Evolutionary conservation across 2,797 vertebrate species (phyloP).

Genomic region (Buceros bicornis): DNA sequence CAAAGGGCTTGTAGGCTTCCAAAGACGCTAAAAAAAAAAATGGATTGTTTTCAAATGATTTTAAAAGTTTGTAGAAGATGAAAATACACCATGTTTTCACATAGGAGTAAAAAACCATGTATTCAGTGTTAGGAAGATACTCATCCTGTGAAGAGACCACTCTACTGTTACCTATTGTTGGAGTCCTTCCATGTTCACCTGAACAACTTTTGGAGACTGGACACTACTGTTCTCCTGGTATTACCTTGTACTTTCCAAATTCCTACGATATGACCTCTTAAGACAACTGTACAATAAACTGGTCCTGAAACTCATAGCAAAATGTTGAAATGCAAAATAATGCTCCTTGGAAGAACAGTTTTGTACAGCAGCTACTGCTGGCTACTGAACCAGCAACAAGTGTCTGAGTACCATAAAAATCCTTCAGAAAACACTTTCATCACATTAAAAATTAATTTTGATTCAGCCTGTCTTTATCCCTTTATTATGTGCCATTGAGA

Average conservation of each 20-base stretch:
- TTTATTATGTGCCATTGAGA: neutral
- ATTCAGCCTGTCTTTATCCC: neutral
- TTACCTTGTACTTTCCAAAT: neutral
- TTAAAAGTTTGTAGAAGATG: neutral
- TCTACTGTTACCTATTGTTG: neutral
- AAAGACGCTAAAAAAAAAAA: neutral
- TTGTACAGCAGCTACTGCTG: neutral
- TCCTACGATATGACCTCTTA: neutral
- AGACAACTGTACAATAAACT: neutral
- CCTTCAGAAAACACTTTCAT: neutral
- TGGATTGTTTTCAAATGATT: neutral
- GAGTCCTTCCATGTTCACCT: neutral
- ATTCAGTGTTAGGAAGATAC: neutral
- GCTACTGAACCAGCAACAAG: neutral
- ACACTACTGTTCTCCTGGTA: neutral
- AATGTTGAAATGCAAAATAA: neutral
- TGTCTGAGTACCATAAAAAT: neutral
- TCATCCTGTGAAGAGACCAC: neutral
- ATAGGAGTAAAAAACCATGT: neutral
- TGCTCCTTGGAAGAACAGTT: neutral
- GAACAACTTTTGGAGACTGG: neutral
- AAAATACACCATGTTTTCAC: neutral
- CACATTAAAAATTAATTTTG: neutral
- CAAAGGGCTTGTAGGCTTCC: neutral
- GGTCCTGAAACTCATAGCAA: neutral